Evolutionary conservation across 2,797 vertebrate species (phyloP).

Genomic region (Fringilla coelebs): DNA sequence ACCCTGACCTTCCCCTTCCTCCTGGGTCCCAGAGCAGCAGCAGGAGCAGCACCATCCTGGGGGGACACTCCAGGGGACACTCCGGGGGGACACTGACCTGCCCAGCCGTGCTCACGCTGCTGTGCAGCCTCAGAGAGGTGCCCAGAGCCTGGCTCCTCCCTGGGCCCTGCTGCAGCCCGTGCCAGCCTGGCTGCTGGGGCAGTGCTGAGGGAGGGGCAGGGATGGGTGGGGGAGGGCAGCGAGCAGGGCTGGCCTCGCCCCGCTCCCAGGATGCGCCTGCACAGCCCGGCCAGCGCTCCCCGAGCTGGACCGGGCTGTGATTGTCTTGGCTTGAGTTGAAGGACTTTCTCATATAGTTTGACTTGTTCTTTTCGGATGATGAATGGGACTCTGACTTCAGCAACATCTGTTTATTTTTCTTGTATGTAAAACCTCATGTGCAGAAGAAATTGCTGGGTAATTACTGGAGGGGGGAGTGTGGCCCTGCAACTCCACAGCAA

Average conservation of each 20-base stretch:
- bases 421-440: slow-evolving; percentile 57
- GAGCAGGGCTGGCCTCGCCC: background rate
- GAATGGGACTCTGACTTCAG: slow-evolving; percentile 67
- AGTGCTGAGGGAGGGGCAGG: background rate
- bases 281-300: background rate
- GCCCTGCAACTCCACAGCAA: background rate
- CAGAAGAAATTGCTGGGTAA: slow-evolving; percentile 64
- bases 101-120: accelerated
- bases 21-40: background rate
- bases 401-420: slow-evolving; percentile 74
- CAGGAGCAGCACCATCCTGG: background rate
- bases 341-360: slow-evolving; percentile 63
- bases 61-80: background rate
- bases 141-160: background rate
- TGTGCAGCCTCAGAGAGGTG: background rate
- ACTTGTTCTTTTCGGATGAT: slow-evolving; percentile 67
- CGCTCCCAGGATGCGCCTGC: slow-evolving; percentile 51
- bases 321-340: slow-evolving; percentile 67
- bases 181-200: accelerated
- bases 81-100: accelerated
- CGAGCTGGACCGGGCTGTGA: slow-evolving; percentile 51
- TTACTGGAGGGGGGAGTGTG: background rate
- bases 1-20: accelerated
- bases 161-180: background rate
- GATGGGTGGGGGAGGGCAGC: background rate